phyloP scores from a whole-genome alignment of 1,140 invertebrate genomes.

The Anastrepha obliqua region DNA sequence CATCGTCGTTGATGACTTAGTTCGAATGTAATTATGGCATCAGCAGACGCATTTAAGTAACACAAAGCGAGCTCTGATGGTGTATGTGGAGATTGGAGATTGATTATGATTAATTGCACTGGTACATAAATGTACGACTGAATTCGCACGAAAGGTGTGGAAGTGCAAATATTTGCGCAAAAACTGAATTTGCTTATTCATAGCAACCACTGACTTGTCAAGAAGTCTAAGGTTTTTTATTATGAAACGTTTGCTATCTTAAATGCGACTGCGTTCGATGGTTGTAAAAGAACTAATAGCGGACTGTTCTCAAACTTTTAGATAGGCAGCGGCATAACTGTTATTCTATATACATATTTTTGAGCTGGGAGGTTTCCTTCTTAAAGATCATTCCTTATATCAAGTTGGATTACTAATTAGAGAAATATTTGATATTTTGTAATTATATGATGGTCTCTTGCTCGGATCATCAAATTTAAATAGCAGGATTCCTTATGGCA shows the following conservation, averaged over 20 bases:
- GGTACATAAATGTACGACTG: background rate
- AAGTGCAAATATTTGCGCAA: background rate
- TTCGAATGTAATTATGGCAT: constrained; percentile 30
- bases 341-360: too few relatives aligned
- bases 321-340: too few relatives aligned
- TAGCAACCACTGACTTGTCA: background rate
- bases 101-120: background rate
- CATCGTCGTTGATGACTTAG: constrained; percentile 43
- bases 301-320: too few relatives aligned
- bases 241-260: background rate
- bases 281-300: too few relatives aligned
- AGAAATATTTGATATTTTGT: too few relatives aligned
- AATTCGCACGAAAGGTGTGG: background rate
- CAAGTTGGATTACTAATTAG: too few relatives aligned
- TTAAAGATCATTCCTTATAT: too few relatives aligned
- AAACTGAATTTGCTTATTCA: background rate
- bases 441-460: too few relatives aligned
- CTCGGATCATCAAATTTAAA: too few relatives aligned
- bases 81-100: background rate
- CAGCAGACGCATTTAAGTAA: background rate
- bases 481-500: too few relatives aligned
- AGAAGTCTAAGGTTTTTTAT: background rate
- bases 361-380: too few relatives aligned
- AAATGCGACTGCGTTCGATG: background rate
- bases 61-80: background rate